Evolutionary conservation across 2,888 invertebrate species (phyloP), one percentile per base, ranked within the genome.

Genomic region (Anaspis maculata): DNA sequence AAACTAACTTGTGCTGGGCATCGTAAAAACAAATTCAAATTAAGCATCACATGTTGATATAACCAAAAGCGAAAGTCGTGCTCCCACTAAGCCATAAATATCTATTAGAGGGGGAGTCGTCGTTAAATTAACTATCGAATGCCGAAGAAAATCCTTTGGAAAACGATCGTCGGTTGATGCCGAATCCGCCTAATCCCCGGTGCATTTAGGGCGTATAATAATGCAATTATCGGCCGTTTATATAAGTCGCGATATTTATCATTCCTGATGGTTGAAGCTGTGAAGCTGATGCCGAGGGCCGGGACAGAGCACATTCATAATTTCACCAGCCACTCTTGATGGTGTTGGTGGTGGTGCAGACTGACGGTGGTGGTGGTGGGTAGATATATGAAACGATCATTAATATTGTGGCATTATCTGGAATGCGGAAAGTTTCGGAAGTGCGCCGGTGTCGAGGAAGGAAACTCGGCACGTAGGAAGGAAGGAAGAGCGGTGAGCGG

Each of bases 401-500:
- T 57, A 57, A 57, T 57, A 52, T 50, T 56, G 53, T 46, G 54
- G 57, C 49, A 56, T 57, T 54, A 54, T 49, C 48, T 48, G 43
- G 43, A 46, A 49, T 48, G 50, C 42, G 44, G 51, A 52, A 56
- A 54, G 51, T 51, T 53, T 53, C 55, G 55, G 56, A 56, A 57
- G 45, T 49, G 41, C 45, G 48, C 36, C 46, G 50, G 46, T 56
- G 56, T 56, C 49, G 49, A 55, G 56, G 55, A 57, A 56, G 55
- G 55, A 57, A 56, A 43, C 49, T 45, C 42, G 36, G 49, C 47
- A 51, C 47, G 54, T 50, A 51, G 55, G 56, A 56, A 61, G 59
- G 59, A 59, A 59, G 60, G 57, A 57, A 55, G 56, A 34, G 54
- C 19, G 54, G 35, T 37, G 44, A 44, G n/a, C 34, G 38, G 52